These are phyloP conservation scores for Lanistes nyassanus DNA, from an alignment of 1,140 invertebrate genomes.

Conservation along the genomic window DNA sequence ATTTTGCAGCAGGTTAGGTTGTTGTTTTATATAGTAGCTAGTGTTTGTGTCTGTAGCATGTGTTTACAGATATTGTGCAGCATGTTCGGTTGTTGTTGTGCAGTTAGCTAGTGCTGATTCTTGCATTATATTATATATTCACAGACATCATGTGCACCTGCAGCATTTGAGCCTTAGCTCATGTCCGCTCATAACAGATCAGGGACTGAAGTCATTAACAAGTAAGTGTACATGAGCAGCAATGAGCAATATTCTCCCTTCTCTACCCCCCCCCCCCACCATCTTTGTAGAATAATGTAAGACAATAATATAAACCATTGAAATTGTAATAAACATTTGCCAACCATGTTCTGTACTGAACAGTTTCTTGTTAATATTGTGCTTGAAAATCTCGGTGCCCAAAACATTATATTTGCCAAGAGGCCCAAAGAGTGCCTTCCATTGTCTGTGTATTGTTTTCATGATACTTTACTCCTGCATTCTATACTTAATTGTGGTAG, in stretches of 20 bases:
- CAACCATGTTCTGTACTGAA: no score
- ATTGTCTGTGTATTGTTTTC: background rate
- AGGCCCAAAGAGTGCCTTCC: background rate
- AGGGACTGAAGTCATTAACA: constrained; percentile 47
- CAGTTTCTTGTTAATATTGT: background rate
- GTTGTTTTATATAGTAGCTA: no score
- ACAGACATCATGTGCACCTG: constrained; percentile 55
- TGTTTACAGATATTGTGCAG: no score
- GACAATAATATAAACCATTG: no score
- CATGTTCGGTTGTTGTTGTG: no score
- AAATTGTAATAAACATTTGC: no score
- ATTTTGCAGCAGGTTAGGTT: no score
- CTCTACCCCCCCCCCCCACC: no score
- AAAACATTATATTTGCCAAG: background rate
- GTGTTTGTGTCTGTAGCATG: no score
- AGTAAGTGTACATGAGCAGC: constrained; percentile 31
- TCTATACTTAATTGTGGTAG: background rate
- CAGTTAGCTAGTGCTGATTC: background rate
- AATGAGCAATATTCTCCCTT: no score
- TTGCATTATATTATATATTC: constrained; percentile 25
- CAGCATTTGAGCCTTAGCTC: constrained; percentile 50
- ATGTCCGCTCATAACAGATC: constrained; percentile 60
- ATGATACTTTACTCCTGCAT: background rate
- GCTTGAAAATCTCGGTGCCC: no score
- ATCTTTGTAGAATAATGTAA: no score